Evolutionary conservation across 1,140 invertebrate genomes (phyloP), one percentile per base, ranked within the genome.

Genomic region (Apis dorsata): DNA sequence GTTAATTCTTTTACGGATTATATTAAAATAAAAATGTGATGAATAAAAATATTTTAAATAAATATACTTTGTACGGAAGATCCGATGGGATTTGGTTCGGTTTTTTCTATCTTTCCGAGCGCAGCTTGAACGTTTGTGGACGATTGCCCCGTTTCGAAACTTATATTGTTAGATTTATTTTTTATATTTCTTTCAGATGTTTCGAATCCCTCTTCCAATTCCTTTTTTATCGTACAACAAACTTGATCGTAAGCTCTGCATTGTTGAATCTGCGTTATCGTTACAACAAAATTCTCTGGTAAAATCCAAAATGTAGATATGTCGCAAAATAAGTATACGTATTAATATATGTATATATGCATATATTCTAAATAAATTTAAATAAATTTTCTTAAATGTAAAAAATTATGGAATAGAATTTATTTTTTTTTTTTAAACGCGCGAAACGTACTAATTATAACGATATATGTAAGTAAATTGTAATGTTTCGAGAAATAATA

Each of bases 211-310:
- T 3, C n/a, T 28, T 49, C 8, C 17, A 4, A 2, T 68, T 44
- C 34, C n/a, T 68, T 49, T 9, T 19, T n/a, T n/a, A 93, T 60
- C 11, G 83, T 92, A 59, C 93, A 94, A 74, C 93, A 94, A n/a
- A 90, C 89, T 89, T 93, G 89, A n/a, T 79, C 53, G 4, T 85
- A 79, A 0, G 86, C 57, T 24, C 91, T 88, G 75, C 93, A 93
- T 11, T 90, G 75, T 66, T 92, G 91, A 12, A 62, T 62, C 92
- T 94, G 34, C 2, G 34, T 44, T 44, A 44, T 44, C 34, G 34
- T 44, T 44, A 7, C 2, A 44, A 44, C 34, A 44, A 44, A 44
- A 44, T 44, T 44, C 5, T 44, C 34, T 44, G 21, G 3, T n/a
- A 60, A 60, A 60, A 60, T n/a, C 3, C 11, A n/a, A 60, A 60